These are phyloP conservation scores for Pteruthius melanotis DNA, from an alignment of 2,113 vertebrate genomes.

Conservation along the genomic window DNA sequence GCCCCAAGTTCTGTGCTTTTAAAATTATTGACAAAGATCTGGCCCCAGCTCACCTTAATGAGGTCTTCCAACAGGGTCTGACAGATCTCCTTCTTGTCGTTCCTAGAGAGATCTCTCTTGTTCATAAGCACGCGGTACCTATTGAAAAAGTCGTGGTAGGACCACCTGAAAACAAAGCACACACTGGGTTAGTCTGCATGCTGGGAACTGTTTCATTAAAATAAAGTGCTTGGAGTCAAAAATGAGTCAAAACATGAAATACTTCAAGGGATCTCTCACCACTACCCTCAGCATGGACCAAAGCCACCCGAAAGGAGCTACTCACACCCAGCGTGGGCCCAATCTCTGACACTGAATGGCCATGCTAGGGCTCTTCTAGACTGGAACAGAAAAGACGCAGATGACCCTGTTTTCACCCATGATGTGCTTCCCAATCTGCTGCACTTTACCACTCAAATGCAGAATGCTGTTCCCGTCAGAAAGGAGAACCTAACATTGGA, in stretches of 20 bases:
- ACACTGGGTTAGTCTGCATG: not conserved
- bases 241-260: accelerated
- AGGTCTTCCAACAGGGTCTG: constrained; percentile 82
- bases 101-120: constrained; percentile 76
- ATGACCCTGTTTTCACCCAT: not conserved
- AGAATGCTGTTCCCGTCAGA: accelerated
- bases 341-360: not conserved
- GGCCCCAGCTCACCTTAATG: constrained; percentile 80
- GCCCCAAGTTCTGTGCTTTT: accelerated
- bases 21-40: not conserved
- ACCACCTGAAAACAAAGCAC: constrained; percentile 81
- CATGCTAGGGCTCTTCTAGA: not conserved
- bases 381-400: not conserved
- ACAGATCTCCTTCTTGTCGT: constrained; percentile 85
- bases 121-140: constrained; percentile 89
- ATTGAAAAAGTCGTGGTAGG: constrained; percentile 91
- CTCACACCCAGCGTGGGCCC: not conserved
- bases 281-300: not conserved
- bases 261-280: not conserved
- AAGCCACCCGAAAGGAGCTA: not conserved
- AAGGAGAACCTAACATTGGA: not conserved
- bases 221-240: accelerated
- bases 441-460: not conserved
- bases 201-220: not conserved
- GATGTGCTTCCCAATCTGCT: not conserved